A percentile compares a stretch with the other conserved stretches of the same genome.
phyloP scores from a whole-genome alignment of 1,140 invertebrate species.

The Drosophila kurseongensis region DNA sequence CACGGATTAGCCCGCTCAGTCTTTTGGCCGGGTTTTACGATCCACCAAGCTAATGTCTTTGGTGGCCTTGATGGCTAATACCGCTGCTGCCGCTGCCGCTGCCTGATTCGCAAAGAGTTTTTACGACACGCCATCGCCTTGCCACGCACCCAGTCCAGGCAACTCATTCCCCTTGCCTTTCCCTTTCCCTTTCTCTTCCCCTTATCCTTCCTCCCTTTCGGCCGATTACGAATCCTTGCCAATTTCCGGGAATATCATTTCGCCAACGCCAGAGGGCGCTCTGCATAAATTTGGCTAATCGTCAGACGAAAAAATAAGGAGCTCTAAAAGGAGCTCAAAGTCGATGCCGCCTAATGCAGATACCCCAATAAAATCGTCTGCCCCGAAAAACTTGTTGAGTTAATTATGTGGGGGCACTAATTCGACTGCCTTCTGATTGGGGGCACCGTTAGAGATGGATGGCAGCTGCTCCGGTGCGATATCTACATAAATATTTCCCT shows the following conservation, averaged over 20 bases:
- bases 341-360: constrained; percentile 44
- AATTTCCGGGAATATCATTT: constrained; percentile 81
- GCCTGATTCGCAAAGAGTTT: constrained; percentile 80
- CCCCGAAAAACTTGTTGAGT: constrained; percentile 34
- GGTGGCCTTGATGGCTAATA: constrained; percentile 65
- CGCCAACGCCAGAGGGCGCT: constrained; percentile 76
- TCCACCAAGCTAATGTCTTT: constrained; percentile 65
- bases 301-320: constrained; percentile 8
- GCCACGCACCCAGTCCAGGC: constrained; percentile 27
- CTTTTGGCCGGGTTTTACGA: constrained; percentile 63
- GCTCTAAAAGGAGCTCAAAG: constrained; percentile 41
- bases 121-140: constrained; percentile 51
- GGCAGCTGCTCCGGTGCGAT: constrained; percentile 40
- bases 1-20: constrained; percentile 65
- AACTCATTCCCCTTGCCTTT: constrained; percentile 18
- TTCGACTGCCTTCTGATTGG: constrained; percentile 37
- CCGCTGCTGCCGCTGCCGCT: constrained; percentile 14
- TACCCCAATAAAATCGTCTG: constrained; percentile 3
- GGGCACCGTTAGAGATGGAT: constrained; percentile 54
- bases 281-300: constrained; percentile 60
- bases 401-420: constrained; percentile 60
- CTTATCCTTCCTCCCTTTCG: background rate
- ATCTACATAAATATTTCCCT: constrained; percentile 81
- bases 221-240: constrained; percentile 67
- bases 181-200: constrained; percentile 3